These are phyloP conservation scores for Lithophane socia DNA, from an alignment of 2,888 invertebrate genomes.

Conservation along the genomic window DNA sequence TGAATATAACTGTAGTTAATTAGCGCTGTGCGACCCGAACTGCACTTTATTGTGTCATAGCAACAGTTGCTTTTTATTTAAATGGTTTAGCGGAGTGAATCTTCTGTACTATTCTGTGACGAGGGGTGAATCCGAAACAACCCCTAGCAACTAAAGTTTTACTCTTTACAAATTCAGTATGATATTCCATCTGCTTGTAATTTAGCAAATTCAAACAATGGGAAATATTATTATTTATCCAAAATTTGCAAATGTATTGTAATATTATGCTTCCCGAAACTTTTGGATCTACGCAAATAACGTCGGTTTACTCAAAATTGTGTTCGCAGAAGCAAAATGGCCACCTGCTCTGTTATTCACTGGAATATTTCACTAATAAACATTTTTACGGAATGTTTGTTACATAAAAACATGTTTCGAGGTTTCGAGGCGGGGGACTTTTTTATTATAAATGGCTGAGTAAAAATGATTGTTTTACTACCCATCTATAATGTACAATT, in stretches of 20 bases:
- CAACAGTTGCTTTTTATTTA: no score
- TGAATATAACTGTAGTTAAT: no score
- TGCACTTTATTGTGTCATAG: no score
- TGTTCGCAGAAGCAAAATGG: slow-evolving; percentile 24
- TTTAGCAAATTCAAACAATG: slow-evolving; percentile 45
- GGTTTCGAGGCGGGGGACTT: slow-evolving; percentile 7
- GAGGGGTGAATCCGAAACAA: slow-evolving; percentile 19
- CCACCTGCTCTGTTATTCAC: slow-evolving; percentile 52
- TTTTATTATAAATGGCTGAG: slow-evolving; percentile 5
- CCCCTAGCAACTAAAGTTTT: slow-evolving; percentile 14
- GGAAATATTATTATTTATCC: slow-evolving; percentile 55
- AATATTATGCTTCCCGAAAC: slow-evolving; percentile 62
- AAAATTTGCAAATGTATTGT: slow-evolving; percentile 63
- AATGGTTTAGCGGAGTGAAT: no score
- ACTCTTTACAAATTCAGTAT: slow-evolving; percentile 41
- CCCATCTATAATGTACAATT: slow-evolving; percentile 4
- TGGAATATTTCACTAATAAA: slow-evolving; percentile 58
- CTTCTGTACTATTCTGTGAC: no score
- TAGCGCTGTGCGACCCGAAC: no score
- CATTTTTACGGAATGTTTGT: slow-evolving; percentile 24
- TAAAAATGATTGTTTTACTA: slow-evolving; percentile 7
- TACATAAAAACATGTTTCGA: not conserved
- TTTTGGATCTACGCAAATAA: slow-evolving; percentile 46
- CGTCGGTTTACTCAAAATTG: slow-evolving; percentile 25
- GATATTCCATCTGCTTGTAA: slow-evolving; percentile 42